Base-by-base conservation (phyloP, 64 coral and sea anemone species). In the Montipora capricornis region DNA sequence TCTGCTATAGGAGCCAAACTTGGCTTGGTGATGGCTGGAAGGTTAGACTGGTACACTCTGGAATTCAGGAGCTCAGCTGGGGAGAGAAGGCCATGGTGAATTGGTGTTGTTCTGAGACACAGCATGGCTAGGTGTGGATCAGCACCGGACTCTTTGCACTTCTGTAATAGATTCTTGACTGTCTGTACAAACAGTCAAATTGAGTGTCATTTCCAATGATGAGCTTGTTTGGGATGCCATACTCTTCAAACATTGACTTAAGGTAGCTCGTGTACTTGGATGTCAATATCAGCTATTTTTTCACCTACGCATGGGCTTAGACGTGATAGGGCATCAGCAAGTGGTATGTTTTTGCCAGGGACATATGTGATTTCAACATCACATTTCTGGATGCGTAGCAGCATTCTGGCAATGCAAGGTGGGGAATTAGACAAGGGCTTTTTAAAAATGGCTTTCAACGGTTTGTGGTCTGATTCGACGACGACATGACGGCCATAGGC, bases 71-170 rank as follows among this genome's bases (percentile, higher is more conserved):
- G 84, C 51, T 92, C 95, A 45, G 87, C 78, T 49, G 95, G 90
- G 24, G 95, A 96, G 16, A 87, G 9, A 11, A 89, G 13, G 68
- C 45, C 87, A 78, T 89, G 95, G 20, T 90, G 61, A 50, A 93
- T 52, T 14, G 90, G 90, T 12, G 95, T 93, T 5, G 77, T 89
- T 44, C 91, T 2, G 19, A 93, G 87, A 71, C 90, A 96, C 29
- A 96, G 47, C 95, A 93, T 96, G 16, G 87, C 87, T 4, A 93
- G 62, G 73, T 93, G 95, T 66, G 87, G 91, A 59, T 96, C 95
- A 24, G 44, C 48, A 16, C 95, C 95, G 52, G 90, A 92, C 66
- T 96, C 95, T 46, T 96, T 93, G 68, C 87, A 93, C 47, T 96
- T 93, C 17, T 96, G 95, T 1, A 95, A 15, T 48, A 90, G 20